Percentiles rank a stretch among this genome's conserved stretches.
Evolutionary conservation across 2,888 invertebrate genomes (phyloP).

Genomic region (Barypeithes pellucidus): DNA sequence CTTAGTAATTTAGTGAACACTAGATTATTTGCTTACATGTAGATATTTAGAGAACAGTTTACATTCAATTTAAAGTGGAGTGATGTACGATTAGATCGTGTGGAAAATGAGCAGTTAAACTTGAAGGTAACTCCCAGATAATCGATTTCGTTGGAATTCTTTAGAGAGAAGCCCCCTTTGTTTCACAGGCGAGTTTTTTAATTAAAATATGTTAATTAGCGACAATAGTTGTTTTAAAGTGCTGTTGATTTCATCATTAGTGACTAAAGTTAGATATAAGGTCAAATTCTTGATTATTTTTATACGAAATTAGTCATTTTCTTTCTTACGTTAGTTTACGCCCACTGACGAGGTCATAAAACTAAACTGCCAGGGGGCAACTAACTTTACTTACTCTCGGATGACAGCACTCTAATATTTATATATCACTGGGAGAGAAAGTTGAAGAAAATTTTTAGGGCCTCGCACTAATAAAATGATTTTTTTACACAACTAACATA

Average conservation of each 20-base stretch:
- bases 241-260: neutral
- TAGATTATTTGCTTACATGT: too few relatives aligned
- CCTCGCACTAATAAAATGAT: conserved; percentile 34
- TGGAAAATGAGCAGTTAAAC: conserved; percentile 32
- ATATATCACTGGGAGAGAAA: conserved; percentile 33
- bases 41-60: conserved; percentile 1
- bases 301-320: too few relatives aligned
- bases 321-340: too few relatives aligned
- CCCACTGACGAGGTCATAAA: too few relatives aligned
- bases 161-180: neutral
- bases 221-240: conserved; percentile 20
- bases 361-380: too few relatives aligned
- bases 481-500: conserved; percentile 26
- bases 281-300: too few relatives aligned
- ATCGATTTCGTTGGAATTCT: conserved; percentile 34
- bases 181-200: conserved; percentile 6
- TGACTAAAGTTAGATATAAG: neutral
- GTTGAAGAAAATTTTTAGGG: conserved; percentile 41
- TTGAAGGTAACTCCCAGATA: conserved; percentile 12
- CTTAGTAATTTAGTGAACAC: too few relatives aligned
- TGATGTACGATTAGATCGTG: conserved; percentile 22
- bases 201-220: conserved; percentile 15
- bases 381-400: too few relatives aligned
- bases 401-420: conserved; percentile 17
- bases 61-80: conserved; percentile 12